Conservation (phyloP, 2,797 vertebrate species). For the Tragelaphus eurycerus region DNA sequence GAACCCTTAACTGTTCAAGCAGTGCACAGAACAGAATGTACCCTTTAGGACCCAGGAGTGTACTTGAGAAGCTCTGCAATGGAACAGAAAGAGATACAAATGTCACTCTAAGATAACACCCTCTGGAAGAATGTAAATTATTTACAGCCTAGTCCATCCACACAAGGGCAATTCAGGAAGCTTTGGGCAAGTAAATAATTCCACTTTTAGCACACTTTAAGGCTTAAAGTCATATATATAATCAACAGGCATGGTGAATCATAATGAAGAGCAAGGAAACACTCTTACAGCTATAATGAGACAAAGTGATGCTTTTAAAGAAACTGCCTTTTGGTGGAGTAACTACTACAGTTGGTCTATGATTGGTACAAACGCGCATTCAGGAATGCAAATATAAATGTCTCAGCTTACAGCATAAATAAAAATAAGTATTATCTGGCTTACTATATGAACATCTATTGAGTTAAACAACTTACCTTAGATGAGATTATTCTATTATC, state of each 20-base stretch:
- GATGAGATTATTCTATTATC: slow-evolving; percentile 98
- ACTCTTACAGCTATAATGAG: neutral
- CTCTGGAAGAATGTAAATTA: slow-evolving; percentile 26
- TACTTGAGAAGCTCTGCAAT: neutral
- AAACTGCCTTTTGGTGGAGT: neutral
- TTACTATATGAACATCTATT: slow-evolving; percentile 7
- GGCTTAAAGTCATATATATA: slow-evolving; percentile 21
- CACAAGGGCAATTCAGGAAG: neutral
- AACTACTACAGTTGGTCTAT: neutral
- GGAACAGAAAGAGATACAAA: neutral
- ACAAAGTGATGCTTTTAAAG: slow-evolving; percentile 21
- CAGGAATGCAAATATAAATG: slow-evolving; percentile 7
- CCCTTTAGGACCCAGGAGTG: neutral
- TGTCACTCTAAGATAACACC: neutral
- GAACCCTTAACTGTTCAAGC: neutral
- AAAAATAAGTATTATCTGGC: neutral
- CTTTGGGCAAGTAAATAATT: slow-evolving; percentile 47
- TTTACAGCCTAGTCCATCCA: neutral
- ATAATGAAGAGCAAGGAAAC: slow-evolving; percentile 29
- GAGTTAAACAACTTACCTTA: slow-evolving; percentile 88
- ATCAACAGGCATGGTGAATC: slow-evolving; percentile 36
- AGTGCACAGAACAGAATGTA: neutral
- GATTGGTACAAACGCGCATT: neutral
- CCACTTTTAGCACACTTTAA: slow-evolving; percentile 25
- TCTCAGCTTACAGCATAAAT: neutral